phyloP scores from a whole-genome alignment of 2,113 vertebrate genomes.

The Hippoglossus stenolepis region DNA sequence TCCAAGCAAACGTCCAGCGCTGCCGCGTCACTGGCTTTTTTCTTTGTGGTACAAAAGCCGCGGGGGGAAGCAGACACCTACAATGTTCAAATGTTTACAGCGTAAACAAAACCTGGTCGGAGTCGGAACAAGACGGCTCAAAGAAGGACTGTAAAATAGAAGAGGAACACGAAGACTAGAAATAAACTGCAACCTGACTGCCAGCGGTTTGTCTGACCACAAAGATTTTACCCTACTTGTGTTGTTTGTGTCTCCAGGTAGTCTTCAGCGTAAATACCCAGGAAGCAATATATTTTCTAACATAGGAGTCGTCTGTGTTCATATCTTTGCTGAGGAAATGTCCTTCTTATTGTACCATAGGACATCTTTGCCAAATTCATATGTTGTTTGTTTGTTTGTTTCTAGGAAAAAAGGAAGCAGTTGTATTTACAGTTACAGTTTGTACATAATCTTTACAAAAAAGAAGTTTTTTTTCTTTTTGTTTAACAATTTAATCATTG shows the following conservation, averaged over 20 bases:
- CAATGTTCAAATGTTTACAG: conserved; percentile 64
- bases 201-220: conserved; percentile 24
- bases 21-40: conserved; percentile 13
- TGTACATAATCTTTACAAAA: conserved; percentile 76
- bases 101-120: conserved; percentile 52
- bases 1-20: conserved; percentile 16
- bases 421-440: conserved; percentile 68
- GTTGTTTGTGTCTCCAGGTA: conserved; percentile 58
- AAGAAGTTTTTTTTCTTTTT: conserved; percentile 59
- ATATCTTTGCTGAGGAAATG: conserved; percentile 54
- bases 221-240: conserved; percentile 41
- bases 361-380: conserved; percentile 71
- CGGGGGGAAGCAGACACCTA: conserved; percentile 40
- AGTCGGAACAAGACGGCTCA: conserved; percentile 23
- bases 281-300: conserved; percentile 82
- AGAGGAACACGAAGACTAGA: conserved; percentile 23
- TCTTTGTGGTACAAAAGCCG: conserved; percentile 23
- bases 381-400: conserved; percentile 58
- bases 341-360: conserved; percentile 62
- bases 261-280: conserved; percentile 63
- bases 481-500: conserved; percentile 67
- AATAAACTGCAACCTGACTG: conserved; percentile 41
- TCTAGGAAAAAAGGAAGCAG: conserved; percentile 46
- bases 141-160: conserved; percentile 15
- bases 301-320: conserved; percentile 62